Base-by-base conservation (phyloP, 2,888 invertebrate species). In the Orthonychiurus folsomi region DNA sequence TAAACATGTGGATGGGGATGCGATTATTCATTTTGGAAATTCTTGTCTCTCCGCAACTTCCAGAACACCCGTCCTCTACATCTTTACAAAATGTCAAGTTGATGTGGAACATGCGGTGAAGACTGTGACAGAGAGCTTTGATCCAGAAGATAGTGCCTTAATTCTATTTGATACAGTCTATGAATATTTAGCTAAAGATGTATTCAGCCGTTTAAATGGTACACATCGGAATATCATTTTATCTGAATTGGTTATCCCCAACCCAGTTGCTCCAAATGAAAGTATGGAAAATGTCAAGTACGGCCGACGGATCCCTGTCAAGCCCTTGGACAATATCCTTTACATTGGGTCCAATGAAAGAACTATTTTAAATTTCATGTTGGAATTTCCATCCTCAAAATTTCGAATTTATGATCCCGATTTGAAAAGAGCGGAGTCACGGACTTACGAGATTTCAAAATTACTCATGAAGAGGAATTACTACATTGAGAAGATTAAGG, bases 21-120 rank as follows among this genome's bases (percentile, higher is more conserved):
- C 87, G 28, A 80, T 96, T 1, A 83, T 97, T 61, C 96, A 97
- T 77, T 96, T 89, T 78, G 96, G 96, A 0, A 87, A 86, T 74
- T 84, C 88, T 0, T 97, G 97, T 77, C 85, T 91, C 68, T 88
- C 90, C 28, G 82, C 82, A 71, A 85, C 86, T 18, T 80, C 79
- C 0, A 75, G 81, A 27, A 82, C 86, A 59, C 90, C 93, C 0
- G 87, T 89, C 2, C 81, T 86, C 59, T 86, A 85, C 69, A 81
- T 92, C 48, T 83, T 88, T 67, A 85, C 86, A 18, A 85, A 86
- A 74, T 76, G 78, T 48, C 70, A 79, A 0, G 73, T 93, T 12
- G 79, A 87, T 74, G 60, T 82, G 3, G 75, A 79, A 5, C 69
- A 75, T 61, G 56, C 65, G 3, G 56, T 59, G 3, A 52, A 15